Evolutionary conservation across 2,888 invertebrate genomes (phyloP), one percentile per base, ranked within the genome.

Genomic region (Acanthosepion esculentum): DNA sequence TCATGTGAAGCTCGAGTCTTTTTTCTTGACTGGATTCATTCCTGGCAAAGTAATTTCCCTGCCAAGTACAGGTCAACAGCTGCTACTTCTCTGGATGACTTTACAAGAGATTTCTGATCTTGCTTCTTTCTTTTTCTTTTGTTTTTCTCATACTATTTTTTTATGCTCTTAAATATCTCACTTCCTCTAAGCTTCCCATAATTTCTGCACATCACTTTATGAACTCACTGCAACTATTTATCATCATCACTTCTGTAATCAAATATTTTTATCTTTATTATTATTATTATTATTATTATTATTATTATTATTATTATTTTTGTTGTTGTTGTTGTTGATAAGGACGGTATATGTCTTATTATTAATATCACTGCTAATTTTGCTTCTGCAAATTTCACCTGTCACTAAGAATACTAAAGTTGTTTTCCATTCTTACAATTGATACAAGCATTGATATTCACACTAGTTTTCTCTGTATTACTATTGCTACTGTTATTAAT

Each of bases 1-100:
- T 78, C n/a, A 78, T 78, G n/a, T 78, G 78, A 78, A 78, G n/a
- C n/a, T n/a, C 12, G n/a, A n/a, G n/a, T 29, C n/a, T n/a, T 78
- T 78, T 78, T 78, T 78, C 78, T n/a, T 78, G 78, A 8, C 78
- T 78, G 78, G 78, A 78, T 78, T 78, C 78, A 78, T 78, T 78
- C 78, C 78, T 78, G 78, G 78, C n/a, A 78, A 78, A 78, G 78
- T 78, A 78, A 78, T 78, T 78, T 78, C 78, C 78, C 78, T 78
- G 78, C 78, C 78, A 78, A 78, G 78, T 78, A 78, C 78, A 78
- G 78, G 78, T 78, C 78, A 78, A 78, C 78, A 78, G 78, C 78
- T 78, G 78, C 78, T 78, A 78, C 78, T 78, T 78, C 78, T 78
- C 78, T 78, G 78, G 78, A 78, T 78, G 78, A n/a, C 78, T 78